Conservation (phyloP, 2,888 invertebrate species). For the Heliothis peltigera region DNA sequence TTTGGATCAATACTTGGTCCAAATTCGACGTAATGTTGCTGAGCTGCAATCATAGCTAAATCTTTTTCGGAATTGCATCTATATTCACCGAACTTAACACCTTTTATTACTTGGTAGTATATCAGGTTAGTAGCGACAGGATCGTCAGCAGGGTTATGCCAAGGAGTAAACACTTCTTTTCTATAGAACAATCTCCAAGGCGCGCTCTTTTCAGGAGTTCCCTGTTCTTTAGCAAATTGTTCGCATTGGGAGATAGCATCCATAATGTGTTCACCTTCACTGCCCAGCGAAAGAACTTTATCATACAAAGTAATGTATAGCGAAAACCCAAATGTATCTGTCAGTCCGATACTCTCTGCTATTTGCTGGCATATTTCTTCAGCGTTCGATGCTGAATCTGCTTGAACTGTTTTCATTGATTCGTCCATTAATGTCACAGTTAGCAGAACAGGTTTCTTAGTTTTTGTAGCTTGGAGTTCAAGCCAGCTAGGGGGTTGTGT, state of each 20-base stretch:
- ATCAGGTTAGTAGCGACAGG: conserved; percentile 95
- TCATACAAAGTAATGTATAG: conserved; percentile 97
- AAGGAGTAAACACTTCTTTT: conserved; percentile 97
- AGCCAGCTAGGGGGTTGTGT: conserved; percentile 98
- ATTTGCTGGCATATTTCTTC: conserved; percentile 95
- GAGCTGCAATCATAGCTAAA: conserved; percentile 96
- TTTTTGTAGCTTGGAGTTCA: conserved; percentile 95
- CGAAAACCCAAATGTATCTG: conserved; percentile 97
- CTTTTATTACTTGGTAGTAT: conserved; percentile 96
- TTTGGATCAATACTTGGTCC: conserved; percentile 92
- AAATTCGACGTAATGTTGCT: conserved; percentile 96
- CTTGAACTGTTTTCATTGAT: conserved; percentile 93
- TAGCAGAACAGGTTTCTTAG: conserved; percentile 95
- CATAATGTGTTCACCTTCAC: conserved; percentile 97
- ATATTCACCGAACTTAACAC: conserved; percentile 98
- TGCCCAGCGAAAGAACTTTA: conserved; percentile 96
- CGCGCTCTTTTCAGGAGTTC: conserved; percentile 94
- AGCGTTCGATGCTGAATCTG: conserved; percentile 97
- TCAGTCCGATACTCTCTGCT: conserved; percentile 93
- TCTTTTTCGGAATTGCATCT: conserved; percentile 95
- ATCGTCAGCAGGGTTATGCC: conserved; percentile 97
- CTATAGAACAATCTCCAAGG: conserved; percentile 97
- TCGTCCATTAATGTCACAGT: conserved; percentile 97
- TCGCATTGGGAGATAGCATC: conserved; percentile 99
- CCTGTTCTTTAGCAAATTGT: conserved; percentile 97